Base-by-base conservation (phyloP, 2,888 invertebrate genomes). In the Megalurothrips usitatus region DNA sequence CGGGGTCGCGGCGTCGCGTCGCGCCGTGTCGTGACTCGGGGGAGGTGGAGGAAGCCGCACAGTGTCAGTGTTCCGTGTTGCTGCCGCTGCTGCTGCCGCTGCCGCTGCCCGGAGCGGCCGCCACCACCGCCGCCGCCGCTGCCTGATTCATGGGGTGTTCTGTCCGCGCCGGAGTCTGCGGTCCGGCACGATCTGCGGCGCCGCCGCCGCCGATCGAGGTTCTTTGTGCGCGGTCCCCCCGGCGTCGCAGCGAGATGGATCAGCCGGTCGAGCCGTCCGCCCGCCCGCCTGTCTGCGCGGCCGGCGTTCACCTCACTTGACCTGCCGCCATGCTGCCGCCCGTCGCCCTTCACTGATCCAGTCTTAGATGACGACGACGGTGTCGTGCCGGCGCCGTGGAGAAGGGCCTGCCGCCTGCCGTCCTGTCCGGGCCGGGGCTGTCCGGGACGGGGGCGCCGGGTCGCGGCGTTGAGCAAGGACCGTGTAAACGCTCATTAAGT, bases 111-210 rank as follows among this genome's bases (percentile, higher is more conserved):
- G 14, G 6, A 58, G 58, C n/a, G 14, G 6, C 58, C 58, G n/a
- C 58, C n/a, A 6, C 58, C 6, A 2, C 58, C 14, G 58, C 58
- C 58, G 58, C 10, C 11, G 23, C 23, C 11, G 23, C 23, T n/a
- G 23, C 23, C 8, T 75, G 23, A 75, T 75, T 75, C 68, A 75
- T 75, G 26, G 68, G 68, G 68, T 75, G 68, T 75, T 75, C 68
- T 26, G 23, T 75, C 23, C 26, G 23, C 68, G 26, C 52, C 11
- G 23, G 6, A 68, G 11, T 11, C 23, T 11, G 19, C 11, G 11
- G 2, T n/a, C 23, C 23, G 4, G 6, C 23, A 11, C 23, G 10
- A 3, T 23, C 14, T 19, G 9, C 1, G 63, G 14, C 9, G 63
- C 63, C 6, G 14, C 17, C n/a, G 9, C 63, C 17, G 49, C 10